Evolutionary conservation across 2,888 invertebrate genomes (phyloP), one percentile per base, ranked within the genome.

Genomic region (Hirtodrosophila duncani): DNA sequence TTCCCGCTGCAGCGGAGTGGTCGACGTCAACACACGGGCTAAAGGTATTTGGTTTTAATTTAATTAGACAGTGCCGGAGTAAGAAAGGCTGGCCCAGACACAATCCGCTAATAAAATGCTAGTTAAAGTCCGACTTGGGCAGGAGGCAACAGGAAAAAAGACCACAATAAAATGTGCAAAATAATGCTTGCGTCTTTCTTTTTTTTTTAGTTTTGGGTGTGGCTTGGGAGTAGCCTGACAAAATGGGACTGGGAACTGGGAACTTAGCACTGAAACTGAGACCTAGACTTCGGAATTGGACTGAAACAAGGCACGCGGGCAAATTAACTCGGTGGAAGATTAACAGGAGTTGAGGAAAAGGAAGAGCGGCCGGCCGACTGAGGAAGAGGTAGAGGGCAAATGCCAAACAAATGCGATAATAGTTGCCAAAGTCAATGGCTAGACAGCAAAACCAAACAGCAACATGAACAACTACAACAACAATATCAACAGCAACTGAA

Each of bases 361-460:
- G 9, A 4, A 14, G 11, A 10, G 16, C 5, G 1, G n/a, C n/a
- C n/a, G n/a, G n/a, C n/a, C 7, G n/a, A n/a, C 24, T 6, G 9
- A 5, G 14, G 4, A 11, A 18, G 18, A 10, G 18, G 24, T 16
- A 16, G 20, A 44, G 20, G 33, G 31, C 71, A 60, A 71, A 70
- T 79, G 71, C 75, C 77, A 75, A 75, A 72, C 80, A 79, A 72
- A 72, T 72, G 77, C 77, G 77, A 71, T 71, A 71, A 71, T 71
- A 71, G 80, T 79, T 80, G 80, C 62, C 63, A 61, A 71, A 71
- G 61, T 77, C 72, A 63, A 66, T 77, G 80, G 64, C 74, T 79
- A 75, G 67, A 75, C 62, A 48, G 69, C 34, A 55, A 61, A 60
- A 57, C 64, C 51, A 64, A 66, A 31, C 23, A 50, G 7, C 21